Base-by-base conservation (phyloP, 2,797 vertebrate species). In the Remorina albescens region DNA sequence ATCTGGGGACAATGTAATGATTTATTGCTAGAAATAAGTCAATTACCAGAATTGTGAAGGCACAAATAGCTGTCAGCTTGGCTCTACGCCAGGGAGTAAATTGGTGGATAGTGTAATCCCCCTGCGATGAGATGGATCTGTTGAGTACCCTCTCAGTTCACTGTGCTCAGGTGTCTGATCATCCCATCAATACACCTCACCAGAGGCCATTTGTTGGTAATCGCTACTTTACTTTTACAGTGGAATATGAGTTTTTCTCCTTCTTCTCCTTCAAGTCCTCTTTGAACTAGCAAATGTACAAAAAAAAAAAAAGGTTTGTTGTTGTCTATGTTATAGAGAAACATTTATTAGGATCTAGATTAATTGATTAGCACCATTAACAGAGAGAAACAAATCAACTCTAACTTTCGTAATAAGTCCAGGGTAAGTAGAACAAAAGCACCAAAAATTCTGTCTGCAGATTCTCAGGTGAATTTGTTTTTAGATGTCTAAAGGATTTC, bases 81-180 rank as follows among this genome's bases (percentile, higher is more conserved):
- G 85, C 74, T 37, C 54, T 63, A 16, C 71, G 71, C 67, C 84
- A 80, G 58, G 58, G 47, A 86, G 78, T 61, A 80, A 83, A 83
- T 63, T 71, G 82, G 60, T 39, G 73, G 71, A 78, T 85, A 83
- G 89, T 69, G 73, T 81, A 59, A 88, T 83, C 79, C 51, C 57
- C 28, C 51, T 53, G 51, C 4, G 23, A 83, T 6, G 56, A 80
- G 69, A 67, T 44, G n/a, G 47, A 67, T 44, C 53, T 16, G 64
- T 59, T 12, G 60, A 83, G 59, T 28, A 21, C 42, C 73, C 65
- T 74, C 76, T 80, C 63, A 63, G 70, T 68, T 68, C 63, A 73
- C 67, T 7, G 54, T 60, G 53, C 36, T 51, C 49, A 34, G 60
- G 37, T 10, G 65, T 74, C 63, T 56, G 53, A 75, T 69, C 67